Conservation (phyloP, 2,113 vertebrate genomes). For the Cepphus grylle region DNA sequence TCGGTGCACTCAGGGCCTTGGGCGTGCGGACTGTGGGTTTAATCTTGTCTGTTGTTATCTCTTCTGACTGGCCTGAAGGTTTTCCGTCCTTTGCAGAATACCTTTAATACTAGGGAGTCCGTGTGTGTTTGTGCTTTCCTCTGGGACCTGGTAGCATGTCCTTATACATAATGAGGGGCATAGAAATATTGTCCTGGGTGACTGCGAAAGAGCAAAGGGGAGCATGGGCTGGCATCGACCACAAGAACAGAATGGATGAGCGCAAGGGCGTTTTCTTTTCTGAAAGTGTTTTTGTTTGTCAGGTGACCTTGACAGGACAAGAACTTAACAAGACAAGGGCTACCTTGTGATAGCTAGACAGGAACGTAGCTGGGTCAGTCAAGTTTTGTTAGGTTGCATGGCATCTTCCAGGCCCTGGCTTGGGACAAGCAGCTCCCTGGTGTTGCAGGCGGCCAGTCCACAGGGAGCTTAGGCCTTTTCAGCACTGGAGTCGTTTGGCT, state of each 20-base stretch:
- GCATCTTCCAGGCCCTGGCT: neutral
- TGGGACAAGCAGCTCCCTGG: neutral
- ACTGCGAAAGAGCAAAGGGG: accelerated
- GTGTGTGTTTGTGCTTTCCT: neutral
- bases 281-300: neutral
- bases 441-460: neutral
- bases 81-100: neutral
- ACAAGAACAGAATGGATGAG: neutral
- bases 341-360: neutral
- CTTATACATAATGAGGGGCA: neutral
- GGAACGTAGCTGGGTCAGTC: neutral
- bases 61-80: neutral
- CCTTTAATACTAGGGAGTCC: neutral
- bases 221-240: neutral
- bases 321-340: neutral
- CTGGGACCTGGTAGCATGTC: neutral
- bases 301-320: neutral
- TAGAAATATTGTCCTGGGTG: neutral
- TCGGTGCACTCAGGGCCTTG: neutral
- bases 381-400: neutral
- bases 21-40: neutral
- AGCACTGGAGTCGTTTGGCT: neutral
- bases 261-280: neutral
- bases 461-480: neutral
- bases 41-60: neutral